These are phyloP conservation scores for Asarcornis scutulata DNA, from an alignment of 2,113 vertebrate genomes.

Conservation along the genomic window DNA sequence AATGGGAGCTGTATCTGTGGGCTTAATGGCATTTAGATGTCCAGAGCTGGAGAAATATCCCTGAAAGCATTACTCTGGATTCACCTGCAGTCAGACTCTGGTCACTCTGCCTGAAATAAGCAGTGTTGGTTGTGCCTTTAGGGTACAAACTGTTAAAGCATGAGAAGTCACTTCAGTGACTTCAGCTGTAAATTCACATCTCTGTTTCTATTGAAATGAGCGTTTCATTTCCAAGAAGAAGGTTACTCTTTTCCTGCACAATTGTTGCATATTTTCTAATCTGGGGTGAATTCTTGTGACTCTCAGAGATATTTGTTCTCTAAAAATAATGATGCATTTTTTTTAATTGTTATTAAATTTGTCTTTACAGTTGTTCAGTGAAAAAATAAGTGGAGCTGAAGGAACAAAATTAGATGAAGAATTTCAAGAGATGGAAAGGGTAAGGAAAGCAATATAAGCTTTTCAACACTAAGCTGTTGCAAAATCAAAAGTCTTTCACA, in stretches of 20 bases:
- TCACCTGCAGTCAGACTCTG: not conserved
- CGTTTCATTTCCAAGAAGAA: not conserved
- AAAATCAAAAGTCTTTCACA: not conserved
- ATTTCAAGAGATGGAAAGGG: slow-evolving; percentile 94
- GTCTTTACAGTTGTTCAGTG: slow-evolving; percentile 87
- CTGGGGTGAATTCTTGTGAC: not conserved
- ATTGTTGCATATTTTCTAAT: not conserved
- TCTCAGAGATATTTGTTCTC: not conserved
- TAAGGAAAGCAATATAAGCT: slow-evolving; percentile 70
- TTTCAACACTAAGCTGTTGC: not conserved
- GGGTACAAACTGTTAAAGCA: not conserved
- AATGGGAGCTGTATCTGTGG: not conserved
- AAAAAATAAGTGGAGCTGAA: slow-evolving; percentile 94
- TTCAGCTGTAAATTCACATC: not conserved
- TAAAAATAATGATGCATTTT: not conserved
- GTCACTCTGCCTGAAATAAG: not conserved
- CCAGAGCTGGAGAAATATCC: not conserved
- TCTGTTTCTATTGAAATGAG: not conserved
- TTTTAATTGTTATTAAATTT: slow-evolving; percentile 7
- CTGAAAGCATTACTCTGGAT: not conserved
- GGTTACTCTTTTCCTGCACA: not conserved
- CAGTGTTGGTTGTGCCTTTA: not conserved
- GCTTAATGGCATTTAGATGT: not conserved
- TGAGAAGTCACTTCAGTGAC: not conserved
- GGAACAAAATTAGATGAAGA: slow-evolving; percentile 93